These are phyloP conservation scores for Manis pentadactyla DNA, from an alignment of 2,797 vertebrate genomes.

Conservation along the genomic window DNA sequence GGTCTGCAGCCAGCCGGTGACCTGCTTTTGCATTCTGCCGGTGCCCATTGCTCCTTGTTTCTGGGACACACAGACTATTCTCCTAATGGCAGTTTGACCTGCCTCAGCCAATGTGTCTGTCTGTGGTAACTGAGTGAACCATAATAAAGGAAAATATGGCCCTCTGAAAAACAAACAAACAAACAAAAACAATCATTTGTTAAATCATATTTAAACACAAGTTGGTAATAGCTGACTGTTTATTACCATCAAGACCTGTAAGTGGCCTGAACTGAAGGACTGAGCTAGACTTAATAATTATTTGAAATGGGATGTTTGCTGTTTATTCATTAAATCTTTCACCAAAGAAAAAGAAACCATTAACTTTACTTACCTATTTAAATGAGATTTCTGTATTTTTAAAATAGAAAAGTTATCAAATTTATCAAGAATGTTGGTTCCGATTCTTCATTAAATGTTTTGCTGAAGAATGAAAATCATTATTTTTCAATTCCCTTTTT, in stretches of 20 bases:
- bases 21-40: constrained; percentile 61
- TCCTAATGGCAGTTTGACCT: constrained; percentile 72
- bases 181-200: no score
- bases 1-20: constrained; percentile 46
- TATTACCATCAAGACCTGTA: background rate
- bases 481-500: background rate
- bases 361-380: background rate
- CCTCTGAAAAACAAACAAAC: no score
- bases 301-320: background rate
- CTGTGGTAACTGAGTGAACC: constrained; percentile 67
- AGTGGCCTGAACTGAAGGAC: background rate
- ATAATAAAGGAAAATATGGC: constrained; percentile 77
- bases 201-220: no score
- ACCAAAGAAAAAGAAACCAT: background rate
- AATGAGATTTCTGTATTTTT: constrained; percentile 23
- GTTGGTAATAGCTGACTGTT: background rate
- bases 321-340: background rate
- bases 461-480: background rate
- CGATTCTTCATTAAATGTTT: background rate
- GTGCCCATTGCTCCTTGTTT: constrained; percentile 60
- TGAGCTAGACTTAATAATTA: background rate
- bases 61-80: constrained; percentile 66
- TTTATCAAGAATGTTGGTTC: background rate
- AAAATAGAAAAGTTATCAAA: background rate
- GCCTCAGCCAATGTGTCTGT: constrained; percentile 69